Base-by-base conservation (phyloP, 2,797 vertebrate species). In the Zalophus californianus region DNA sequence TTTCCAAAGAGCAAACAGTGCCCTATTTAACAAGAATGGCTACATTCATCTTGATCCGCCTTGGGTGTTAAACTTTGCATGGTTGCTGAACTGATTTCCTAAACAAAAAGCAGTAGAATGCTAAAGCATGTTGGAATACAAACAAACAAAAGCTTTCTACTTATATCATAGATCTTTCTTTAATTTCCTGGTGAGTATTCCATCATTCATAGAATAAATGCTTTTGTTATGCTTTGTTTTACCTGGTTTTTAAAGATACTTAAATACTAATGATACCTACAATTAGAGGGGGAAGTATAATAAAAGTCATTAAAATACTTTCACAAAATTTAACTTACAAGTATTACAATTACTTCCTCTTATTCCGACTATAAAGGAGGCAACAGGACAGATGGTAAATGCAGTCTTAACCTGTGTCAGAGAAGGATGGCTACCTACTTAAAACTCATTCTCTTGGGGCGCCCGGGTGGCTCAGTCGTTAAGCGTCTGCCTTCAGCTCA, bases 11-110 rank as follows among this genome's bases (percentile, higher is more conserved):
- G 8, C 29, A 96, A 98, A 97, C 2, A 82, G 32, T 58, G 23
- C 38, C 72, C 66, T 73, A 60, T 96, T 98, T 98, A 98, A 97
- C n/a, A 18, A 97, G 77, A 98, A 97, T 86, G 60, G 41, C 2
- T 58, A 54, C 56, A 97, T 97, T 97, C 56, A 95, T 97, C 83
- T 98, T 96, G 29, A 97, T 95, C 68, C 96, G 7, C 41, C 66
- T 21, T 72, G 7, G 82, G 41, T 80, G 56, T 85, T 82, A 72
- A 97, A 75, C 1, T 96, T 94, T 93, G 84, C 41, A 78, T 60
- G n/a, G 11, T 27, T 97, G 50, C 21, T 90, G 23, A 97, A 87
- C 25, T 94, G 95, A 94, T 96, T 97, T 94, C 48, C 80, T 94
- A 97, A 97, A 86, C 29, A 94, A 68, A 95, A 97, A 86, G 5